A percentile compares a stretch with the other conserved stretches of the same genome.
These are phyloP conservation scores for Agonum fuliginosum DNA, from an alignment of 2,888 invertebrate species.

Conservation along the genomic window DNA sequence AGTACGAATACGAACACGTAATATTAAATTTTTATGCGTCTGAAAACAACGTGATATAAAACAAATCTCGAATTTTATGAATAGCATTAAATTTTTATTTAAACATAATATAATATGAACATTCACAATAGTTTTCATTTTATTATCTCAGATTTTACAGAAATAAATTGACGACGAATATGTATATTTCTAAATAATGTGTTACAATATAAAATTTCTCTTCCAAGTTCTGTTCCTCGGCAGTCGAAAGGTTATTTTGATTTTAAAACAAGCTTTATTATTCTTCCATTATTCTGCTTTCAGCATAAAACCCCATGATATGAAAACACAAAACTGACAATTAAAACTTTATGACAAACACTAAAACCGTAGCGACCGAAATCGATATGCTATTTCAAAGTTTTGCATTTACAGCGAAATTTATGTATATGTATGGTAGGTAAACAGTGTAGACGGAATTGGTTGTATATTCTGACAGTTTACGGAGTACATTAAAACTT, in stretches of 20 bases:
- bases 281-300: neutral
- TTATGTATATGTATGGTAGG: constrained; percentile 22
- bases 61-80: no score
- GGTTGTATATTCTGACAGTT: constrained; percentile 31
- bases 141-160: no score
- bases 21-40: no score
- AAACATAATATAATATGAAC: no score
- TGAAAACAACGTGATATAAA: no score
- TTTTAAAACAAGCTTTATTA: constrained; percentile 19
- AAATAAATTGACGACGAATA: no score
- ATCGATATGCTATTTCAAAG: constrained; percentile 36
- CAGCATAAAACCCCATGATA: constrained; percentile 26
- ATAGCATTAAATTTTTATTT: no score
- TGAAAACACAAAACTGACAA: constrained; percentile 43
- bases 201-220: constrained; percentile 8
- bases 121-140: no score
- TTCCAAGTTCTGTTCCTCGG: no score
- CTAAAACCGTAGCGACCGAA: constrained; percentile 27
- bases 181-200: no score
- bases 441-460: constrained; percentile 40
- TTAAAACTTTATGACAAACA: constrained; percentile 35
- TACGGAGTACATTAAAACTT: constrained; percentile 25
- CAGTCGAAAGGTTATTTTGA: constrained; percentile 6
- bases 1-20: no score
- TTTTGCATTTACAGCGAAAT: constrained; percentile 33